These are phyloP conservation scores for Nemotelus nigrinus DNA, from an alignment of 2,888 invertebrate genomes.

Conservation along the genomic window DNA sequence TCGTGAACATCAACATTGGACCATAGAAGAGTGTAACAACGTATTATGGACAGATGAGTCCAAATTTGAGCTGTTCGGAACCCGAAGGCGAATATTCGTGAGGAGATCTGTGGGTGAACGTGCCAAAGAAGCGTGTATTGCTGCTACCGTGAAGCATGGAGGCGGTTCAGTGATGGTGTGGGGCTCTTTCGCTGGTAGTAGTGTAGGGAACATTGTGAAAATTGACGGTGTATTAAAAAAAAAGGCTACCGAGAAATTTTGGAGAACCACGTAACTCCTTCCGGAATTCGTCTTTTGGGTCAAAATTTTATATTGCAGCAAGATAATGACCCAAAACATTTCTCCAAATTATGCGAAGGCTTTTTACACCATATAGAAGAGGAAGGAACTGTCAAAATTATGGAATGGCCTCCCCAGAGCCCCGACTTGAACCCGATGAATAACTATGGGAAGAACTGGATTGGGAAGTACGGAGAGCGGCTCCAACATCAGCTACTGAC, in stretches of 20 bases:
- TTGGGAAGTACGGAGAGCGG: constrained; percentile 9
- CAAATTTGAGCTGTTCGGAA: constrained; percentile 49
- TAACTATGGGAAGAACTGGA: constrained; percentile 22
- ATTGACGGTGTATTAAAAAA: constrained; percentile 44
- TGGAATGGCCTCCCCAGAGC: too few species aligned
- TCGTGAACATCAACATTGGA: constrained; percentile 41
- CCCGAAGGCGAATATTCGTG: constrained; percentile 52
- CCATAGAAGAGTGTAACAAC: constrained; percentile 36
- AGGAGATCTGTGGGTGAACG: constrained; percentile 32
- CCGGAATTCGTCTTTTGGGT: constrained; percentile 10
- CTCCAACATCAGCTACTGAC: constrained; percentile 7
- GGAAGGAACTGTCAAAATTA: too few species aligned
- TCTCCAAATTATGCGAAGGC: constrained; percentile 3
- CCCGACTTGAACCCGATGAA: constrained; percentile 14
- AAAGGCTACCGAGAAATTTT: constrained; percentile 10
- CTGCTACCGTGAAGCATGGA: constrained; percentile 49
- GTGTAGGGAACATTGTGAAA: constrained; percentile 43
- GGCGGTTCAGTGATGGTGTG: constrained; percentile 50
- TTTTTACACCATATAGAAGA: background rate
- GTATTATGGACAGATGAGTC: constrained; percentile 47
- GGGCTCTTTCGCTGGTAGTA: constrained; percentile 46
- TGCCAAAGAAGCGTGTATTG: constrained; percentile 31
- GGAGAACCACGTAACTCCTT: constrained; percentile 2
- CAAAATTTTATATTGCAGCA: too few species aligned
- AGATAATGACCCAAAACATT: too few species aligned